Evolutionary conservation across 2,797 vertebrate species (phyloP).

Genomic region (Hydrophis major): DNA sequence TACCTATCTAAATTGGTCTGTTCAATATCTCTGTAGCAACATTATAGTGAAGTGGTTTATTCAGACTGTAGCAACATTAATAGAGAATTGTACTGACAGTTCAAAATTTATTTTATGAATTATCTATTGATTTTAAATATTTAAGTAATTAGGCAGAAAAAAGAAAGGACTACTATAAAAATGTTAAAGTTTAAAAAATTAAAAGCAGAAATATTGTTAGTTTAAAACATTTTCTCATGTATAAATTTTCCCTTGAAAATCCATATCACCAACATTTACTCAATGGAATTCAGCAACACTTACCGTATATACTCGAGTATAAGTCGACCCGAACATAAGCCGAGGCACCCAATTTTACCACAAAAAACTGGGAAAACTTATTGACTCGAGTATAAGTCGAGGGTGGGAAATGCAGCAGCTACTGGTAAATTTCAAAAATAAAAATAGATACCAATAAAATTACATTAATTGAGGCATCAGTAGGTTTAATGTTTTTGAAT

Average conservation of each 20-base stretch:
- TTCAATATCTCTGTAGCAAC: background rate
- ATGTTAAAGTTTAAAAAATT: background rate
- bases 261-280: background rate
- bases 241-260: background rate
- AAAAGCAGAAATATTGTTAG: background rate
- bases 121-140: background rate
- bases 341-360: too few relatives aligned
- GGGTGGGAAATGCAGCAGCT: too few relatives aligned
- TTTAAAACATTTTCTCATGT: background rate
- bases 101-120: slow-evolving; percentile 2
- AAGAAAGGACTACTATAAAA: background rate
- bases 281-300: background rate
- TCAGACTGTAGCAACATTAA: background rate
- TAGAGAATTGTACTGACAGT: background rate
- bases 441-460: too few relatives aligned
- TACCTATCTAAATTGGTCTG: background rate
- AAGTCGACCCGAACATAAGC: too few relatives aligned
- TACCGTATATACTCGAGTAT: too few relatives aligned
- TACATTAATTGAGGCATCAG: too few relatives aligned
- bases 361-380: too few relatives aligned
- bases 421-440: too few relatives aligned
- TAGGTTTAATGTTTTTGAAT: too few relatives aligned
- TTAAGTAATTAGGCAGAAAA: background rate
- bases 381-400: too few relatives aligned
- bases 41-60: background rate